Base-by-base conservation (phyloP, 2,113 vertebrate genomes). In the Nettapus auritus region DNA sequence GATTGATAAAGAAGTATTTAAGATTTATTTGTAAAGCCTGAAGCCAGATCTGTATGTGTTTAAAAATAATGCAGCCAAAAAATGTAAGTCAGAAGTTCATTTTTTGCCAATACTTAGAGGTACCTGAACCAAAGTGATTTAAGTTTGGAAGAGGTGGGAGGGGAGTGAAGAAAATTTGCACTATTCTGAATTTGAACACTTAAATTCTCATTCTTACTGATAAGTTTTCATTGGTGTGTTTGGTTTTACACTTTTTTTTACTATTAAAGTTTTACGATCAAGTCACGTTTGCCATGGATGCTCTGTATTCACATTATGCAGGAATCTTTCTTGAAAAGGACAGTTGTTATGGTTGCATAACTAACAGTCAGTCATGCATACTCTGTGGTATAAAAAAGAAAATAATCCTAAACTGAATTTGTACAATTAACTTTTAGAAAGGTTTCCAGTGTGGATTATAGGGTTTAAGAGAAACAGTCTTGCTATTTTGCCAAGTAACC, bases 191-290 rank as follows among this genome's bases (percentile, higher is more conserved):
- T 96, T 95, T 91, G 93, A 97, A 94, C 94, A 88, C 60, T 93
- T 94, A 93, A 95, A 94, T 94, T 97, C 94, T 96, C 95, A 84
- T 93, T 96, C 92, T 91, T 79, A 91, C 93, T 83, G 71, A 57
- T 96, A 84, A 93, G 92, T 97, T 97, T 97, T 96, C 97, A 94
- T 89, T 76, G 0, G 94, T 97, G 95, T 98, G 96, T 98, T 97
- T 96, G 82, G 95, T 95, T 97, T 98, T 94, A 97, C 97, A 97
- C 97, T 97, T 98, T 98, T 98, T 97, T 97, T 96, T 98, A 97
- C 97, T 97, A 98, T 98, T 98, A 98, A 98, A 98, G 97, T 96
- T 98, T 98, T 94, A 97, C 97, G 97, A 96, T 95, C 95, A 95
- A 76, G 50, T 73, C 44, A 1, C n/a, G 48, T 94, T 90, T 90